These are phyloP conservation scores for Apamea epomidion DNA, from an alignment of 2,888 invertebrate genomes.

Conservation along the genomic window DNA sequence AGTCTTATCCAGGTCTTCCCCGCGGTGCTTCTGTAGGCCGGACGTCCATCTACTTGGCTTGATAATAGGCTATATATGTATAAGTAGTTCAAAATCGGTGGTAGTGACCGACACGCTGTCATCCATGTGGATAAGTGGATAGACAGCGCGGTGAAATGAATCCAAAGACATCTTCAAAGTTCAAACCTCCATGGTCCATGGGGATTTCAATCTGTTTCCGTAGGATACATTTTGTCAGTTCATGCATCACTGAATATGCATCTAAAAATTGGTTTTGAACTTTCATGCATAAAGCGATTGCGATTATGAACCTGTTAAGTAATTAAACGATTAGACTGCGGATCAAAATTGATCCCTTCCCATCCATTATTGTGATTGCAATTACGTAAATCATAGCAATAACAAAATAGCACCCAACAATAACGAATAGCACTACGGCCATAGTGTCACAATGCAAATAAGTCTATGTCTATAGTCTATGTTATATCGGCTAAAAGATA, in stretches of 20 bases:
- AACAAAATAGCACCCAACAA: conserved; percentile 9
- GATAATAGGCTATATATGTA: too few relatives aligned
- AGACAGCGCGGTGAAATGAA: too few relatives aligned
- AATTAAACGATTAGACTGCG: not conserved
- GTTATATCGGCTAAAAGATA: conserved; percentile 60
- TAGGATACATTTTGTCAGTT: not conserved
- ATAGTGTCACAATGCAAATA: conserved; percentile 63
- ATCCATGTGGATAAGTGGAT: too few relatives aligned
- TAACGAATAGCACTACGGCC: conserved; percentile 13
- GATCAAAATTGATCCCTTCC: not conserved
- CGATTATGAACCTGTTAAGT: not conserved
- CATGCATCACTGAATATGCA: too few relatives aligned
- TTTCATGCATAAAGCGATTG: not conserved
- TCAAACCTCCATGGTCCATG: too few relatives aligned
- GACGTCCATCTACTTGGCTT: too few relatives aligned
- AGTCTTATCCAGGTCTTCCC: not conserved
- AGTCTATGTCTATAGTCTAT: conserved; percentile 14
- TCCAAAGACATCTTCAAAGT: too few relatives aligned
- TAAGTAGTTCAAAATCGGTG: too few relatives aligned
- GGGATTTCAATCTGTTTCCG: not conserved
- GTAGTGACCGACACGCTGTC: too few relatives aligned
- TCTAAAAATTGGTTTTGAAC: too few relatives aligned
- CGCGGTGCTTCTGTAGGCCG: not conserved
- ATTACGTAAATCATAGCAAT: not conserved
- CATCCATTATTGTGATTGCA: not conserved